These are phyloP conservation scores for Nudaria mundana DNA, from an alignment of 2,888 invertebrate genomes.

Conservation along the genomic window DNA sequence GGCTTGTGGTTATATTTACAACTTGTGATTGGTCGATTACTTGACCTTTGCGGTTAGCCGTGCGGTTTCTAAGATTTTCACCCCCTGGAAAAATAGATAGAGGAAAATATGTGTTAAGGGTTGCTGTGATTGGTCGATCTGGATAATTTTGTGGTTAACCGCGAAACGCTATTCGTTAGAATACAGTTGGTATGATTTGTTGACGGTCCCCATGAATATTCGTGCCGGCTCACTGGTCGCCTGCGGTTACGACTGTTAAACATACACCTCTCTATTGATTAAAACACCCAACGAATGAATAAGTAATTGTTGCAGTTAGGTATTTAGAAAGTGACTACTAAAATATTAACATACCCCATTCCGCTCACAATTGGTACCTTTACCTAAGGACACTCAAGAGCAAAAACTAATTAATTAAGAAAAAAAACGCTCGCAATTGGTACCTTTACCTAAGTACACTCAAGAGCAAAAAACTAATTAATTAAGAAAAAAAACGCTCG, in stretches of 20 bases:
- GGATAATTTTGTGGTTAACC: conserved; percentile 77
- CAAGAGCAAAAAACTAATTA: too few species aligned
- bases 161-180: conserved; percentile 74
- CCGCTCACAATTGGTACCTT: too few species aligned
- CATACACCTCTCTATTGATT: too few species aligned
- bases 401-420: too few species aligned
- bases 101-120: conserved; percentile 66
- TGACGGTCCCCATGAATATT: conserved; percentile 40
- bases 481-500: too few species aligned
- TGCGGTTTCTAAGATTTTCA: conserved; percentile 84
- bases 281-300: conserved; percentile 27
- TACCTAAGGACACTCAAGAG: too few species aligned
- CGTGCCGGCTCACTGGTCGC: conserved; percentile 30
- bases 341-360: too few species aligned
- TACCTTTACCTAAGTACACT: too few species aligned
- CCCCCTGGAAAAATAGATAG: conserved; percentile 76
- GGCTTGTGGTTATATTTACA: conserved; percentile 82
- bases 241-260: conserved; percentile 32
- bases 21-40: conserved; percentile 81
- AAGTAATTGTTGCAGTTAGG: background rate
- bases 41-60: conserved; percentile 80
- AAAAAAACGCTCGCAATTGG: too few species aligned
- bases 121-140: conserved; percentile 65
- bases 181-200: conserved; percentile 50
- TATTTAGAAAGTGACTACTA: background rate